Evolutionary conservation across 2,888 invertebrate genomes (phyloP).

Genomic region (Diploptera punctata): DNA sequence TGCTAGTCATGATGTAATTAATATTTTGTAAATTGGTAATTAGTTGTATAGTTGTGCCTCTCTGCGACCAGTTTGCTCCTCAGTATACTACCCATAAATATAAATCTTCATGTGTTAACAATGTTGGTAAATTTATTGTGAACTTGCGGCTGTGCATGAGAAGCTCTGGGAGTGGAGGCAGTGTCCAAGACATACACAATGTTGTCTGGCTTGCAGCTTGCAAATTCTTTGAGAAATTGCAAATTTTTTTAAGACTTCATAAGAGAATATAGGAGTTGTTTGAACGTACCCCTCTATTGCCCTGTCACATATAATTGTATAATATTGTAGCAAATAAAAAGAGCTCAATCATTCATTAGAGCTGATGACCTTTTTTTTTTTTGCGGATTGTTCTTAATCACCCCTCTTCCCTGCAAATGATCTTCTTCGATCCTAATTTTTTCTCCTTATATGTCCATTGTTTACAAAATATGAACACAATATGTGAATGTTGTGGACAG

Average conservation of each 20-base stretch:
- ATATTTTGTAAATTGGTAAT: conserved; percentile 20
- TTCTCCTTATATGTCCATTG: no score
- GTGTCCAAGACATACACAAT: not conserved
- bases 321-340: conserved; percentile 16
- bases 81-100: no score
- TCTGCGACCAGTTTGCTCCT: not conserved
- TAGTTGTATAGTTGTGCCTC: conserved; percentile 10
- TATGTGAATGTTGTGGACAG: no score
- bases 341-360: not conserved
- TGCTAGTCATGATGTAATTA: conserved; percentile 21
- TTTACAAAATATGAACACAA: no score
- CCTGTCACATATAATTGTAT: conserved; percentile 11
- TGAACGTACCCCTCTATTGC: not conserved
- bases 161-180: not conserved
- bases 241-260: conserved; percentile 15
- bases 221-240: not conserved
- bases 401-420: no score
- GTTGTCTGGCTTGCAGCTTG: conserved; percentile 4
- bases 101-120: no score
- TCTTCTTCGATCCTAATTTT: no score
- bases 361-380: no score
- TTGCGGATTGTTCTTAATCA: no score
- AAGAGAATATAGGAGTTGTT: not conserved
- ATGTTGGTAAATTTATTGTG: not conserved
- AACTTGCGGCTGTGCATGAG: not conserved